phyloP scores from a whole-genome alignment of 2,888 invertebrate genomes.

The Lacanobia oleracea region DNA sequence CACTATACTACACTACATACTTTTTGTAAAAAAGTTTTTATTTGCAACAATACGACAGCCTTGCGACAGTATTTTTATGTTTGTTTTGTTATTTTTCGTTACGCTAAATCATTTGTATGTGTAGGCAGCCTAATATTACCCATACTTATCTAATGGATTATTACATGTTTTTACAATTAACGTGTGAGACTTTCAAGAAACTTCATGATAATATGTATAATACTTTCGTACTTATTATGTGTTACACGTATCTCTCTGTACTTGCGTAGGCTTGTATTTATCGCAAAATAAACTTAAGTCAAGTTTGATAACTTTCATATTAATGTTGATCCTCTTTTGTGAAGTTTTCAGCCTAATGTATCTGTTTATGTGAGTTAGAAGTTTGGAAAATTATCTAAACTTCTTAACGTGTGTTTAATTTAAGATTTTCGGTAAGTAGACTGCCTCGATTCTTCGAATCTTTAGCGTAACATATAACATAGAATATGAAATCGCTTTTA shows the following conservation, averaged over 20 bases:
- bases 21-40: no score
- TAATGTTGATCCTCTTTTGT: constrained; percentile 37
- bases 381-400: constrained; percentile 9
- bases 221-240: constrained; percentile 19
- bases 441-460: no score
- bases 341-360: constrained; percentile 42
- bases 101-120: no score
- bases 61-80: no score
- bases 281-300: constrained; percentile 31
- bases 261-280: constrained; percentile 17
- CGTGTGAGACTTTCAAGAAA: constrained; percentile 28
- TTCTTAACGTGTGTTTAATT: constrained; percentile 10
- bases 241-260: constrained; percentile 28
- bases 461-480: no score
- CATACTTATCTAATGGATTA: not conserved
- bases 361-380: constrained; percentile 16
- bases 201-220: constrained; percentile 35
- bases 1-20: no score
- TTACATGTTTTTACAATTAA: constrained; percentile 1
- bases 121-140: no score
- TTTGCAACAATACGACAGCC: no score
- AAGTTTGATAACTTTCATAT: constrained; percentile 48
- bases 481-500: no score
- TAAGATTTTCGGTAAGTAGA: not conserved
- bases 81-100: no score